A percentile compares a stretch with the other conserved stretches of the same genome.
Evolutionary conservation across 2,888 invertebrate genomes (phyloP).

Genomic region (Eulithis prunata): DNA sequence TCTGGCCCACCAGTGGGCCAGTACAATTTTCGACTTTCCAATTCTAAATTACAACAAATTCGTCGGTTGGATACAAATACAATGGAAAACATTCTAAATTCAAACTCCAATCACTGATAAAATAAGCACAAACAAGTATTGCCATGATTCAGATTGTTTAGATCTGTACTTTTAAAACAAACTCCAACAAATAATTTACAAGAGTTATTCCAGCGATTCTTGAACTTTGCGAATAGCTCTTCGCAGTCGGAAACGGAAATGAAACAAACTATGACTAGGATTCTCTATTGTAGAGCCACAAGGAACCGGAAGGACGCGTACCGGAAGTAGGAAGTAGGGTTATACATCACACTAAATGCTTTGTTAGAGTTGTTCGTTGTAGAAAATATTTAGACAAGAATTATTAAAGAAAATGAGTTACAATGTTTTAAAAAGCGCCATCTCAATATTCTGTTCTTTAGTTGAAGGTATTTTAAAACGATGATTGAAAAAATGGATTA

Average conservation of each 20-base stretch:
- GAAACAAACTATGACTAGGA: conserved; percentile 15
- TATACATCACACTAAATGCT: conserved; percentile 23
- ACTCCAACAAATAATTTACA: conserved; percentile 4
- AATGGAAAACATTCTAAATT: not conserved
- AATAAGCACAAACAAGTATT: not conserved
- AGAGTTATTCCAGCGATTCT: not conserved
- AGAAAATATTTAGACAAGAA: no score
- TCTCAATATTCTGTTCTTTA: no score
- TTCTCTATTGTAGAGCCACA: conserved; percentile 19
- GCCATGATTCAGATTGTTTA: conserved; percentile 1
- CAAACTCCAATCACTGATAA: not conserved
- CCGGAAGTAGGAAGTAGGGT: conserved; percentile 27
- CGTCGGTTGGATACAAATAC: no score
- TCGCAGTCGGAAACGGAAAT: conserved; percentile 10
- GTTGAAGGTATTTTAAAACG: no score
- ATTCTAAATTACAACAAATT: no score
- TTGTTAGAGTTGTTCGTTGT: conserved; percentile 7
- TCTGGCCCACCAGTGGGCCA: no score
- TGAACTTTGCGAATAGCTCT: not conserved
- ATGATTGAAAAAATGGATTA: not conserved
- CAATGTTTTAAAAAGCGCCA: no score
- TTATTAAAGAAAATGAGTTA: no score
- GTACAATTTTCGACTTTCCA: no score
- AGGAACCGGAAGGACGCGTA: conserved; percentile 19
- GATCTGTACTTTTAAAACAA: not conserved